phyloP scores from a whole-genome alignment of 2,888 invertebrate species.

The Anthrax anthrax region DNA sequence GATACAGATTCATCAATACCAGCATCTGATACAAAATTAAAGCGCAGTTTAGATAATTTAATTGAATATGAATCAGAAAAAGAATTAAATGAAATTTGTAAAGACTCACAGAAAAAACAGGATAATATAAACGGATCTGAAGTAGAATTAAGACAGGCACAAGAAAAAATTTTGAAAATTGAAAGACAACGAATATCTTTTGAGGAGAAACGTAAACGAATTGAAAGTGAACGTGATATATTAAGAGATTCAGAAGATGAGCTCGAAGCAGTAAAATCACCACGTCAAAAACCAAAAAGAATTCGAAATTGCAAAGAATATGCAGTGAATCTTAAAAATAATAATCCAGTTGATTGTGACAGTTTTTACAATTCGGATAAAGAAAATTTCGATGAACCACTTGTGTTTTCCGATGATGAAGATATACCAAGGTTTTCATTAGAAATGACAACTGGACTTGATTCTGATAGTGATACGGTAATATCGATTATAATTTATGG shows the following conservation, averaged over 20 bases:
- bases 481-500: constrained; percentile 11
- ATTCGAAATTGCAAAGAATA: constrained; percentile 1
- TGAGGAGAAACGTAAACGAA: constrained; percentile 31
- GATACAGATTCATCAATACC: constrained; percentile 34
- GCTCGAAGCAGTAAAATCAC: background rate
- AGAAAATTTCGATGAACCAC: constrained; percentile 41
- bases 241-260: constrained; percentile 32
- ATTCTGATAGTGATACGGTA: constrained; percentile 36
- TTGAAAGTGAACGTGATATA: constrained; percentile 31
- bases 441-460: constrained; percentile 33
- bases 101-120: background rate
- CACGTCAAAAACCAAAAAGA: constrained; percentile 9
- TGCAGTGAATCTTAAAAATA: background rate
- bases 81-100: constrained; percentile 13
- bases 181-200: constrained; percentile 33
- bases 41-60: constrained; percentile 11
- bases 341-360: constrained; percentile 34
- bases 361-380: constrained; percentile 47
- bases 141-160: constrained; percentile 15
- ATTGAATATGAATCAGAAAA: constrained; percentile 11
- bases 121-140: background rate
- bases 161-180: constrained; percentile 19
- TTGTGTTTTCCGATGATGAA: constrained; percentile 47
- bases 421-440: constrained; percentile 36
- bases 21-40: constrained; percentile 15